phyloP scores from a whole-genome alignment of 53 echinoderm and acorn worm genomes.

The Antedon mediterranea region DNA sequence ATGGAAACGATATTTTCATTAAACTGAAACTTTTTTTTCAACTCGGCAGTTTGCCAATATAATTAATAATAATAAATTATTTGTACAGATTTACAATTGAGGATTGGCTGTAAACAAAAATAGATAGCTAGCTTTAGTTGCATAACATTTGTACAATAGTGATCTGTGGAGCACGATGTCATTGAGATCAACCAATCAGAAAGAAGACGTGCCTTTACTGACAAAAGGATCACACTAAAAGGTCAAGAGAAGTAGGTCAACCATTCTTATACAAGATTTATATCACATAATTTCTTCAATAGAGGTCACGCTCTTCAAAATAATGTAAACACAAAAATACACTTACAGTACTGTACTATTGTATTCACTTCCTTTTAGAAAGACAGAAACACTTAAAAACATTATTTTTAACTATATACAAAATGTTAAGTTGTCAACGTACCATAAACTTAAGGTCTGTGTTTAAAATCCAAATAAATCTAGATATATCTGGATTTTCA shows the following conservation, averaged over 20 bases:
- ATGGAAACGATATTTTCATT: no score
- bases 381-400: background rate
- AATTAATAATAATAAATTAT: no score
- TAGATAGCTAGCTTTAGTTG: background rate
- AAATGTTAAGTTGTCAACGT: slow-evolving; percentile 5
- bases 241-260: background rate
- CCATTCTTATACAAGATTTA: background rate
- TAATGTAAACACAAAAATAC: background rate
- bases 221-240: background rate
- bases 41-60: no score
- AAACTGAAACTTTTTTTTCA: no score
- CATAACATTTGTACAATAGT: background rate
- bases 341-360: background rate
- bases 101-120: background rate
- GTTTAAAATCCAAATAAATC: slow-evolving; percentile 68
- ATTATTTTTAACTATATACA: background rate
- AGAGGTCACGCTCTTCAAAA: background rate
- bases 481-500: slow-evolving; percentile 22
- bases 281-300: background rate
- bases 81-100: background rate
- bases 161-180: background rate
- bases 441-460: slow-evolving; percentile 85
- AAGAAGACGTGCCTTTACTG: background rate
- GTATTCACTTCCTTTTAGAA: background rate
- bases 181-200: background rate